Percentiles rank a stretch among this genome's conserved stretches.
These are phyloP conservation scores for Xerus inauris DNA, from an alignment of 2,113 vertebrate genomes.

Conservation along the genomic window DNA sequence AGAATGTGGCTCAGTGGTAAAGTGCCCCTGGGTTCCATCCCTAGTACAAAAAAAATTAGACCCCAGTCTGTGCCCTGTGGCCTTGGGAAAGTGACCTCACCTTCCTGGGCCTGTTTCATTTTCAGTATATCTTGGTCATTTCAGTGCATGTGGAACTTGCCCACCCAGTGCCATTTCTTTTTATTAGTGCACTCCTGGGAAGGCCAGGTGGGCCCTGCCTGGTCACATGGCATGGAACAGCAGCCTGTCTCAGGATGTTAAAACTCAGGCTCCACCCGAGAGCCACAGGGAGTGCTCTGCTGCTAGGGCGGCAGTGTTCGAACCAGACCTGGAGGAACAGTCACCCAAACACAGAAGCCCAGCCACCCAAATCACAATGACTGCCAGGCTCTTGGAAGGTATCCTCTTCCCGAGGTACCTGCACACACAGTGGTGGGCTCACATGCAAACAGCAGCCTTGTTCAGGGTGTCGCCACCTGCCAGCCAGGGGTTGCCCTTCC, in stretches of 20 bases:
- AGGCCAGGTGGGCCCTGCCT: not conserved
- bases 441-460: not conserved
- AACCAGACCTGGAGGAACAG: not conserved
- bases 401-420: not conserved
- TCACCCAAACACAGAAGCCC: not conserved
- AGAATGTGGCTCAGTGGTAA: too few species aligned
- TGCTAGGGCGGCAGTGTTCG: fast-evolving
- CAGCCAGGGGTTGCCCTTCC: too few species aligned
- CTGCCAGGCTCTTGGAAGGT: fast-evolving
- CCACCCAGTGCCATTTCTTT: not conserved
- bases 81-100: not conserved
- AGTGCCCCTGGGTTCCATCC: too few species aligned
- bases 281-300: too few species aligned
- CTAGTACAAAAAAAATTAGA: not conserved
- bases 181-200: fast-evolving
- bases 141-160: fast-evolving
- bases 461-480: not conserved
- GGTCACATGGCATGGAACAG: too few species aligned
- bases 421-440: too few species aligned
- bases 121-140: fast-evolving
- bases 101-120: not conserved
- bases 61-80: not conserved
- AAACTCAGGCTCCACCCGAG: not conserved
- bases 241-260: not conserved
- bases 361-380: not conserved